Percentiles rank a stretch among this genome's conserved stretches.
These are phyloP conservation scores for Copsychus sechellarum DNA, from an alignment of 2,113 vertebrate species.

Conservation along the genomic window DNA sequence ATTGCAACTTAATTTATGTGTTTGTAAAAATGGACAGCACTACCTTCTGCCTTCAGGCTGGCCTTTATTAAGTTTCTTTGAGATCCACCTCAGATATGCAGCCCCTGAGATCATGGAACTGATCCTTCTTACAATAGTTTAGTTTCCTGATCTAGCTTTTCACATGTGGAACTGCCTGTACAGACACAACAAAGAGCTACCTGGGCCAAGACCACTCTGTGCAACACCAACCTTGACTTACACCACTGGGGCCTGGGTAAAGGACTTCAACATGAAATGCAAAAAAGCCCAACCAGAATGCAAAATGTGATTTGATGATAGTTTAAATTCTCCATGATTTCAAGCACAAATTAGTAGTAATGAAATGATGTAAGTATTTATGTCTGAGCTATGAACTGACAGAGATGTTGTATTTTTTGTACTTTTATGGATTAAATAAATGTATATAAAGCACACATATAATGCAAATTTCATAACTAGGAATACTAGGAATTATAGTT, in stretches of 20 bases:
- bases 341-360: neutral
- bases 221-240: neutral
- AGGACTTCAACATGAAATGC: neutral
- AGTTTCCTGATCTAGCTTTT: neutral
- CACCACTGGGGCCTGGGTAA: rapidly evolving
- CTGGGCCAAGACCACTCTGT: neutral
- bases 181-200: neutral
- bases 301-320: neutral
- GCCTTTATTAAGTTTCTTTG: neutral
- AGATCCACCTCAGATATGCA: neutral
- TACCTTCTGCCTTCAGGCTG: neutral
- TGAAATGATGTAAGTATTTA: neutral
- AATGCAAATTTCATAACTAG: neutral
- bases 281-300: neutral
- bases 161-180: neutral
- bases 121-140: neutral
- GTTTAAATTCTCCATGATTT: neutral
- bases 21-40: neutral
- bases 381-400: neutral
- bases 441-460: neutral
- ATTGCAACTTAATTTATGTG: neutral
- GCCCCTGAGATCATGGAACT: neutral
- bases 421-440: neutral
- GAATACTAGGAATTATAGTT: neutral
- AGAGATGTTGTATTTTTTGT: neutral